Evolutionary conservation across 2,797 vertebrate species (phyloP).

Genomic region (Botia kubotai): DNA sequence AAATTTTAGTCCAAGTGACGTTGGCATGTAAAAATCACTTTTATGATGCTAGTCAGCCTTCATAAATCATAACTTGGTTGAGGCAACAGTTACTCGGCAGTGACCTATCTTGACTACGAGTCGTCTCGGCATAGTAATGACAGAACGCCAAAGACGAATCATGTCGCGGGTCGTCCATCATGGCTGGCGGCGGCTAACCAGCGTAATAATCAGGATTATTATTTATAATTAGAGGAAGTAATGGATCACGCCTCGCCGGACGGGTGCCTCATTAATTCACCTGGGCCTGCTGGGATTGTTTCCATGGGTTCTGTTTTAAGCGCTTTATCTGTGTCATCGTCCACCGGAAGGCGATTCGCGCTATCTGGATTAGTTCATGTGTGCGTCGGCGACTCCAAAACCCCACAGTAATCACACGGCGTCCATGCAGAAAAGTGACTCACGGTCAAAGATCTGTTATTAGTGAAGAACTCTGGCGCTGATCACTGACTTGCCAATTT

Average conservation of each 20-base stretch:
- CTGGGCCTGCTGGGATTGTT: constrained; percentile 86
- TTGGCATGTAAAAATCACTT: constrained; percentile 1
- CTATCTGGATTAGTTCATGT: constrained; percentile 56
- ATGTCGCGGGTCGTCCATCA: constrained; percentile 94
- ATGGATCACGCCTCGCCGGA: constrained; percentile 98
- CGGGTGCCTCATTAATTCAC: constrained; percentile 97
- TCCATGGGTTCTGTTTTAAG: constrained; percentile 81
- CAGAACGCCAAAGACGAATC: constrained; percentile 85
- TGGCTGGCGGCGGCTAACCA: constrained; percentile 93
- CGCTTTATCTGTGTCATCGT: constrained; percentile 94
- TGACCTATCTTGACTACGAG: constrained; percentile 74
- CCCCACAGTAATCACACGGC: constrained; percentile 19
- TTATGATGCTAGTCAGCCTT: background rate
- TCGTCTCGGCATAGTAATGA: constrained; percentile 75
- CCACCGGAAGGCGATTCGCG: constrained; percentile 65
- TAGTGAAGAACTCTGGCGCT: constrained; percentile 65
- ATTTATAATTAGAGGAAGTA: constrained; percentile 99
- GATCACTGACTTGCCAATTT: constrained; percentile 14
- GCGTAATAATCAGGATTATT: constrained; percentile 99
- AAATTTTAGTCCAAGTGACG: background rate
- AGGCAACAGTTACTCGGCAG: constrained; percentile 56
- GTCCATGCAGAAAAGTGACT: constrained; percentile 35
- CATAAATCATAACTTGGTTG: constrained; percentile 9
- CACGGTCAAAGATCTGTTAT: constrained; percentile 48
- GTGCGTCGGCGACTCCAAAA: background rate